These are phyloP conservation scores for Blastomussa wellsi DNA, from an alignment of 92 coral and sea anemone genomes.

Conservation along the genomic window DNA sequence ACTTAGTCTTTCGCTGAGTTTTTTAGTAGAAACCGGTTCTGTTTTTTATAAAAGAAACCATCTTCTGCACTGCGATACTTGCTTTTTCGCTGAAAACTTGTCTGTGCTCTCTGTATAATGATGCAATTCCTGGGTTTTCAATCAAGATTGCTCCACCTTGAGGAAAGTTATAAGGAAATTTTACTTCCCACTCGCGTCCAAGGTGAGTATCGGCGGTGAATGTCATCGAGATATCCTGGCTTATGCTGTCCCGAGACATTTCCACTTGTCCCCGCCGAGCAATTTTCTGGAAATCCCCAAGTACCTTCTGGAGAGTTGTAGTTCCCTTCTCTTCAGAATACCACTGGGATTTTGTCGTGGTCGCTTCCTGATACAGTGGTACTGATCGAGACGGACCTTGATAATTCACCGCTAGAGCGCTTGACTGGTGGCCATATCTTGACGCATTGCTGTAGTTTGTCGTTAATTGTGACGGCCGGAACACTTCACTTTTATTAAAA, in stretches of 20 bases:
- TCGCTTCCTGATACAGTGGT: not conserved
- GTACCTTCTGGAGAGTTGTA: not conserved
- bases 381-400: no score
- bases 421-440: not conserved
- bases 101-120: not conserved
- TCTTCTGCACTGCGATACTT: not conserved
- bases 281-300: not conserved
- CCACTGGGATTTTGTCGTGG: constrained; percentile 15
- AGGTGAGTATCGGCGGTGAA: not conserved
- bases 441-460: not conserved
- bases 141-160: not conserved
- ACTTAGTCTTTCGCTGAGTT: no score
- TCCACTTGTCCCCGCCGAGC: not conserved
- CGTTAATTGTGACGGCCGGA: not conserved
- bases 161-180: constrained; percentile 42
- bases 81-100: not conserved
- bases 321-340: not conserved
- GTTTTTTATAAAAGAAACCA: not conserved
- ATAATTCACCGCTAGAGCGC: not conserved
- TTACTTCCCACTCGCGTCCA: constrained; percentile 22
- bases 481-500: not conserved
- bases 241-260: constrained; percentile 18
- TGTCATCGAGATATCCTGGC: constrained; percentile 41
- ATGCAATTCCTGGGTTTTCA: not conserved
- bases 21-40: no score